These are phyloP conservation scores for Corydoras sp. DNA, from an alignment of 2,113 vertebrate genomes.

Conservation along the genomic window DNA sequence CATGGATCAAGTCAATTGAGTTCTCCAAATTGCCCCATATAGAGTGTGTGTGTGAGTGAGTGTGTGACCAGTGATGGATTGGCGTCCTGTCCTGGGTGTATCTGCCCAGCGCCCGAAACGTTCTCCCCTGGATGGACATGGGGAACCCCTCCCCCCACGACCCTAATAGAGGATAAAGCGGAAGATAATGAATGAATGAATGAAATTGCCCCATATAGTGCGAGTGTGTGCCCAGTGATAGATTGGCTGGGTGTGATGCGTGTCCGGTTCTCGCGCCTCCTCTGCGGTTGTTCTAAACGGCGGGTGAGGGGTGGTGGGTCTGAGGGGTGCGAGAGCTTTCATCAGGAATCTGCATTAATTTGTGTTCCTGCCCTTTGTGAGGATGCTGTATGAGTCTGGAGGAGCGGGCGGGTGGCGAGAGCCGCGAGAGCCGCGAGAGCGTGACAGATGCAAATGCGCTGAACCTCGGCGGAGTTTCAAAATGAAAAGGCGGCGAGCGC, in stretches of 20 bases:
- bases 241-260: neutral
- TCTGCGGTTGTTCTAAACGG: neutral
- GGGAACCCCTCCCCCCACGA: too few species aligned
- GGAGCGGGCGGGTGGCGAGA: slow-evolving; percentile 29
- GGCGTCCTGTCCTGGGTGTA: too few species aligned
- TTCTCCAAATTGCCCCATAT: too few species aligned
- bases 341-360: slow-evolving; percentile 15
- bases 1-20: too few species aligned
- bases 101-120: too few species aligned
- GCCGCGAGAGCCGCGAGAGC: slow-evolving; percentile 45
- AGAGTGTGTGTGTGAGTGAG: too few species aligned
- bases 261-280: slow-evolving; percentile 24
- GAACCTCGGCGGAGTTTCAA: slow-evolving; percentile 51
- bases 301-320: slow-evolving; percentile 20
- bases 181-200: too few species aligned
- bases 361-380: slow-evolving; percentile 33
- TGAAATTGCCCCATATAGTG: too few species aligned
- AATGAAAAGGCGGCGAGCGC: slow-evolving; percentile 51
- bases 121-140: too few species aligned
- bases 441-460: slow-evolving; percentile 59
- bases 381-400: slow-evolving; percentile 29
- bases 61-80: too few species aligned
- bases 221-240: too few species aligned
- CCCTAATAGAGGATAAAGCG: too few species aligned
- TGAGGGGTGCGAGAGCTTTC: slow-evolving; percentile 1